Conservation (phyloP, 2,888 invertebrate genomes). For the Lumbricus terrestris region DNA sequence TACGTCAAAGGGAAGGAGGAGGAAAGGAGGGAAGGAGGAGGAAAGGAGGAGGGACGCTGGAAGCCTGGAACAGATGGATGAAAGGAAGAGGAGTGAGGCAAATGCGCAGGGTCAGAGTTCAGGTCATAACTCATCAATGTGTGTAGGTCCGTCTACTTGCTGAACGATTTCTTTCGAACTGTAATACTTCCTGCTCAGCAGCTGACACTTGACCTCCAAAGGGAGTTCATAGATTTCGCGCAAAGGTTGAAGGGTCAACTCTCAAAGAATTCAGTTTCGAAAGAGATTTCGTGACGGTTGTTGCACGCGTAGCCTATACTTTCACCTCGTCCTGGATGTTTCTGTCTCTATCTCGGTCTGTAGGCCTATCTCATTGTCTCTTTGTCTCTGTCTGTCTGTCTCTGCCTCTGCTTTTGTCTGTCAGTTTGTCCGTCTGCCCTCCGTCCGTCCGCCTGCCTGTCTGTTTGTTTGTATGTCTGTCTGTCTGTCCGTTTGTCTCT, state of each 20-base stretch:
- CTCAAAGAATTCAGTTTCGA: background rate
- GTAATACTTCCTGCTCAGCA: background rate
- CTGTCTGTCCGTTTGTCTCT: no score
- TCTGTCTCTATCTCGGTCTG: no score
- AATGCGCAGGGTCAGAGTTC: background rate
- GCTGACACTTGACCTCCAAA: background rate
- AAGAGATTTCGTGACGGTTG: background rate
- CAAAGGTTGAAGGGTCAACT: background rate
- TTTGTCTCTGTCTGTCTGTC: no score
- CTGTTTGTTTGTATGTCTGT: no score
- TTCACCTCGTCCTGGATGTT: background rate
- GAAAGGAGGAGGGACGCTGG: background rate
- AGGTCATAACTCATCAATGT: background rate
- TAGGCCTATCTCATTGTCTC: no score
- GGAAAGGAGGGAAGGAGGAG: no score
- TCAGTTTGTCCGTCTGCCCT: no score
- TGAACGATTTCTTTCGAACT: background rate
- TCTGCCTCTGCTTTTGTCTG: no score
- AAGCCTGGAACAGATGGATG: background rate
- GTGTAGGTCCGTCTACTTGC: background rate
- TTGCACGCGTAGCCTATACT: no score
- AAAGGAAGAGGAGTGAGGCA: background rate
- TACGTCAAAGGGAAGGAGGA: background rate
- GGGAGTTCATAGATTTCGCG: background rate
- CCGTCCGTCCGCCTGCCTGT: no score